These are phyloP conservation scores for Drosophila greeni DNA, from an alignment of 2,888 invertebrate genomes.

Conservation along the genomic window DNA sequence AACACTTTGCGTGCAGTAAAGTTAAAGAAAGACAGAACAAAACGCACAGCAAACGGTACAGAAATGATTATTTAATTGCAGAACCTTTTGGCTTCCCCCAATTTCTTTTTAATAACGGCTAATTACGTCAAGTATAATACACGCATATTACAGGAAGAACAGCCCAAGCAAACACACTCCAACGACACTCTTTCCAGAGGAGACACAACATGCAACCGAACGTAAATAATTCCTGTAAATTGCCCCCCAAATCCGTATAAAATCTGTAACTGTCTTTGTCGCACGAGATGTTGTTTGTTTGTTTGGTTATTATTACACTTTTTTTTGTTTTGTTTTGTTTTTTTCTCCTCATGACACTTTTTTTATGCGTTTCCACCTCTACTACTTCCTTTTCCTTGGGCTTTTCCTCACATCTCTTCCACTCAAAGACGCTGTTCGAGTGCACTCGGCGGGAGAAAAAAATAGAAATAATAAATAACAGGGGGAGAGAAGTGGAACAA, in stretches of 20 bases:
- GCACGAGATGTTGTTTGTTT: conserved; percentile 59
- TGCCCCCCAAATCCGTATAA: conserved; percentile 56
- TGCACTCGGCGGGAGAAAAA: conserved; percentile 58
- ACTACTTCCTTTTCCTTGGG: conserved; percentile 23
- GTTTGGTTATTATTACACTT: conserved; percentile 17
- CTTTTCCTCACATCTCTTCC: conserved; percentile 12
- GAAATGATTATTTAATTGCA: conserved; percentile 68
- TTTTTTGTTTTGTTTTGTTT: conserved; percentile 1
- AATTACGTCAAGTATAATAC: conserved; percentile 68
- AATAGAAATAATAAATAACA: conserved; percentile 5
- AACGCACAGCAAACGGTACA: conserved; percentile 30
- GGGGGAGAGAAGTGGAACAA: conserved; percentile 44
- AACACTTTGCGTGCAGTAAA: conserved; percentile 12
- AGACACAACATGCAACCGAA: conserved; percentile 33
- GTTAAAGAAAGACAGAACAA: background rate
- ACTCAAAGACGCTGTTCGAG: conserved; percentile 60
- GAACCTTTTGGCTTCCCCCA: conserved; percentile 50
- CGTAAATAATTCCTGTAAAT: conserved; percentile 50
- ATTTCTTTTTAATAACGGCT: conserved; percentile 71
- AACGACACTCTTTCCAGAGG: conserved; percentile 23
- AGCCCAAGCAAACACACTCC: conserved; percentile 44
- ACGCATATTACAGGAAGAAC: conserved; percentile 57
- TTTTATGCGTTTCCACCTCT: conserved; percentile 40
- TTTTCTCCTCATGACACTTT: conserved; percentile 20
- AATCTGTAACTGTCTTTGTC: conserved; percentile 49